Conservation (phyloP, 2,113 vertebrate species). For the Callithrix jacchus region DNA sequence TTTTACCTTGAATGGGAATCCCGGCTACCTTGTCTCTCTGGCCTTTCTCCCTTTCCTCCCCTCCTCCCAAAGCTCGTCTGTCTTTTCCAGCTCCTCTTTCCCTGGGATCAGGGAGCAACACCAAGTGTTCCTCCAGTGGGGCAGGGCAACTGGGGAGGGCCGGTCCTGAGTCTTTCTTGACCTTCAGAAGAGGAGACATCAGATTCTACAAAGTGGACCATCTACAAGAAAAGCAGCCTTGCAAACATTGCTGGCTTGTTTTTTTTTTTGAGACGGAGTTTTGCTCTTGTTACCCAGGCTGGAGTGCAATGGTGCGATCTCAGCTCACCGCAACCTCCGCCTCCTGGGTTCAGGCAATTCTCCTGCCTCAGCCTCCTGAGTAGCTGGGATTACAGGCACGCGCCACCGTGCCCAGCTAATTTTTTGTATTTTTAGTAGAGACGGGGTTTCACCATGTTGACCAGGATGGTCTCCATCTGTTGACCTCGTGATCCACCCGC, state of each 20-base stretch:
- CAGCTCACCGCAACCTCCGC: too few relatives aligned
- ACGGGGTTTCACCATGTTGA: too few relatives aligned
- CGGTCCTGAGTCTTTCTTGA: background rate
- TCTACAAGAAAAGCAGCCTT: background rate
- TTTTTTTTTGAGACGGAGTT: too few relatives aligned
- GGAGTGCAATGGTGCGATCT: too few relatives aligned
- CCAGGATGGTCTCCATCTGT: too few relatives aligned
- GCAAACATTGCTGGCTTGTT: background rate
- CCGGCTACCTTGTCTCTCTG: background rate
- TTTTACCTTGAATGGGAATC: background rate
- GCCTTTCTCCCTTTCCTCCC: background rate
- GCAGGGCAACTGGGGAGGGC: accelerated
- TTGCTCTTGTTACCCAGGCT: too few relatives aligned
- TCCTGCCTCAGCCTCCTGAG: too few relatives aligned
- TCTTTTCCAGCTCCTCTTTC: background rate
- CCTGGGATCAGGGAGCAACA: background rate
- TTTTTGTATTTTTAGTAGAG: too few relatives aligned
- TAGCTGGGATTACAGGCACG: too few relatives aligned
- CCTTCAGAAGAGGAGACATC: background rate
- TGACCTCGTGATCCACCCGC: too few relatives aligned
- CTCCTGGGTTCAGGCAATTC: too few relatives aligned
- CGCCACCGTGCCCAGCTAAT: too few relatives aligned
- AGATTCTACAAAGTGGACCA: background rate
- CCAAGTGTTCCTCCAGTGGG: background rate
- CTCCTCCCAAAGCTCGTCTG: background rate